Percentiles rank a stretch among this genome's conserved stretches.
Conservation (phyloP, 2,113 vertebrate genomes). For the Neolamprologus tretocephalus region DNA sequence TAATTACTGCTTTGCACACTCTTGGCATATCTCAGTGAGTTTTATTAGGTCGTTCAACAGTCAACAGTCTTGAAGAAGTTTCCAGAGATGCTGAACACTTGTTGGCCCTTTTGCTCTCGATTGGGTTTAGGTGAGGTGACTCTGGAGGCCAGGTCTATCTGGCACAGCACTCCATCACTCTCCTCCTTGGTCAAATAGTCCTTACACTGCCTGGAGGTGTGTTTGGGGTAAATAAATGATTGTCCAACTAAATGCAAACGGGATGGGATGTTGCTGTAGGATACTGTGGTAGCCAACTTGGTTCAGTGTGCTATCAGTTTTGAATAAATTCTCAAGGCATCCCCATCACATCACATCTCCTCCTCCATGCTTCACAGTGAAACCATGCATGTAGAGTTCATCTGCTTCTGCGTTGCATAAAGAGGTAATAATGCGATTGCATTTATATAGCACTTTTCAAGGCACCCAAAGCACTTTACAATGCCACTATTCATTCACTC, state of each 20-base stretch:
- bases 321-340: neutral
- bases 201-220: neutral
- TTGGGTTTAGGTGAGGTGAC: neutral
- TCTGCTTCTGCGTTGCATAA: neutral
- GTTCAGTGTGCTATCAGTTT: neutral
- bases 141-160: neutral
- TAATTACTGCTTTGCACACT: neutral
- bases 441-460: no score
- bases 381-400: neutral
- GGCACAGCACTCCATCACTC: neutral
- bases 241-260: neutral
- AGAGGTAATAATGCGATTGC: neutral
- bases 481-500: no score
- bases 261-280: neutral
- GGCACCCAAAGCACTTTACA: no score
- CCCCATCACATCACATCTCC: rapidly evolving
- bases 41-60: neutral
- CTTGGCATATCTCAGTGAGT: rapidly evolving
- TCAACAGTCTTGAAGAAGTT: neutral
- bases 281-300: neutral
- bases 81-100: neutral
- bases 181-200: neutral
- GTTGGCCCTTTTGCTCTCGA: neutral
- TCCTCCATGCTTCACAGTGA: neutral
- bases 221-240: neutral